phyloP scores from a whole-genome alignment of 2,797 vertebrate genomes.

The Leptatherina wallacei region DNA sequence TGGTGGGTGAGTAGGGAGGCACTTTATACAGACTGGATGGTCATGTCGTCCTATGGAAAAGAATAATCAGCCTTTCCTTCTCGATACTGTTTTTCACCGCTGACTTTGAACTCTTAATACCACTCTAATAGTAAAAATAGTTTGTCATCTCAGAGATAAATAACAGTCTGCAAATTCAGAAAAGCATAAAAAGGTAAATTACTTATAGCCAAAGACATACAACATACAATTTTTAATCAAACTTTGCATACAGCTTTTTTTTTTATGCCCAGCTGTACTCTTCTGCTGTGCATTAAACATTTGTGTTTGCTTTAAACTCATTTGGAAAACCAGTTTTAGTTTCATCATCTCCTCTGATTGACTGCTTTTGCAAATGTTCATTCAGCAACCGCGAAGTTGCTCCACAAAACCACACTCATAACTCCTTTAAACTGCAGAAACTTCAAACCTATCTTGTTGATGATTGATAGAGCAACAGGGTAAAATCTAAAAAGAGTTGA shows the following conservation, averaged over 20 bases:
- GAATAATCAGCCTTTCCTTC: no score
- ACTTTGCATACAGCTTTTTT: not conserved
- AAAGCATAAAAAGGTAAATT: not conserved
- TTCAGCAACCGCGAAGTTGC: not conserved
- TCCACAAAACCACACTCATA: not conserved
- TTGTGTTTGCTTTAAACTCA: not conserved
- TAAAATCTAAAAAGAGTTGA: not conserved
- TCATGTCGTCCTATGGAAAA: not conserved
- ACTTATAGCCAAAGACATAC: not conserved
- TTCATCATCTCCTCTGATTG: not conserved
- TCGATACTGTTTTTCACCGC: not conserved
- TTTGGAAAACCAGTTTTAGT: not conserved
- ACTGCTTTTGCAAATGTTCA: not conserved
- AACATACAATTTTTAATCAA: not conserved
- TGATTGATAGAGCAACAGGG: not conserved
- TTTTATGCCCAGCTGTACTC: no score
- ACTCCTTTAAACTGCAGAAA: not conserved
- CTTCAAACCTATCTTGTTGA: not conserved
- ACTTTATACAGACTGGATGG: not conserved
- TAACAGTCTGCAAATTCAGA: not conserved
- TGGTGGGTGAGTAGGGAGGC: constrained; percentile 42
- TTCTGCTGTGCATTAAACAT: no score
- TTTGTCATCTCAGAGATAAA: not conserved
- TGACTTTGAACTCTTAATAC: not conserved
- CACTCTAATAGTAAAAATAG: not conserved